Percentiles rank a stretch among this genome's conserved stretches.
Evolutionary conservation across 2,888 invertebrate genomes (phyloP).

Genomic region (Trypoxylon attenuatum): DNA sequence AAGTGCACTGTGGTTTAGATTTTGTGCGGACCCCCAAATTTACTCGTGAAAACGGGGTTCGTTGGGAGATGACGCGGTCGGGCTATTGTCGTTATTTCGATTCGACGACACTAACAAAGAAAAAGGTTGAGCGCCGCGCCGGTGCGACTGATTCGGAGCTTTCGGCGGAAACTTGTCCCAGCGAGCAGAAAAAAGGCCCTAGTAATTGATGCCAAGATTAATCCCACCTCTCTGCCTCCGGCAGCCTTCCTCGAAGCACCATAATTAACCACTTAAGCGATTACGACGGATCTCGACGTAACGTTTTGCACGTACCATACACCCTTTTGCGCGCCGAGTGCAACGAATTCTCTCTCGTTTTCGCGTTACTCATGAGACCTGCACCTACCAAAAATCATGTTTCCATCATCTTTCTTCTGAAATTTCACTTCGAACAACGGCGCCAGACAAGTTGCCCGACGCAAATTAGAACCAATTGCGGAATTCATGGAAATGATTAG

Average conservation of each 20-base stretch:
- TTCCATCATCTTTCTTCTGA: too few species aligned
- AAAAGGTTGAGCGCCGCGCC: slow-evolving; percentile 7
- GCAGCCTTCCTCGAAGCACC: slow-evolving; percentile 61
- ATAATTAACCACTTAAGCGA: slow-evolving; percentile 68
- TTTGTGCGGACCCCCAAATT: background rate
- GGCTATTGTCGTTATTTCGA: background rate
- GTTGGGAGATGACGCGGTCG: too few species aligned
- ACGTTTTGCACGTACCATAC: slow-evolving; percentile 53
- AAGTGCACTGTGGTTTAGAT: background rate
- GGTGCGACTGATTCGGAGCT: slow-evolving; percentile 16
- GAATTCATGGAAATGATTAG: too few species aligned
- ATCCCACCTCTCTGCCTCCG: slow-evolving; percentile 56
- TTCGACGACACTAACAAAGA: background rate
- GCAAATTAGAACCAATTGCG: too few species aligned
- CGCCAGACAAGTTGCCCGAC: too few species aligned
- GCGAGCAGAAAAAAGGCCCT: slow-evolving; percentile 36
- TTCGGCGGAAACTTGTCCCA: slow-evolving; percentile 36
- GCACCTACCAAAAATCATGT: slow-evolving; percentile 28
- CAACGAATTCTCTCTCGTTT: slow-evolving; percentile 41
- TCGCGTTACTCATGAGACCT: slow-evolving; percentile 34
- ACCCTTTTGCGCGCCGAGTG: slow-evolving; percentile 32
- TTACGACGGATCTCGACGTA: slow-evolving; percentile 63
- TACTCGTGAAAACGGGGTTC: background rate
- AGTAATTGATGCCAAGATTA: slow-evolving; percentile 59
- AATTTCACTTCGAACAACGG: too few species aligned